Evolutionary conservation across 2,113 vertebrate genomes (phyloP).

Genomic region (Ciconia maguari): DNA sequence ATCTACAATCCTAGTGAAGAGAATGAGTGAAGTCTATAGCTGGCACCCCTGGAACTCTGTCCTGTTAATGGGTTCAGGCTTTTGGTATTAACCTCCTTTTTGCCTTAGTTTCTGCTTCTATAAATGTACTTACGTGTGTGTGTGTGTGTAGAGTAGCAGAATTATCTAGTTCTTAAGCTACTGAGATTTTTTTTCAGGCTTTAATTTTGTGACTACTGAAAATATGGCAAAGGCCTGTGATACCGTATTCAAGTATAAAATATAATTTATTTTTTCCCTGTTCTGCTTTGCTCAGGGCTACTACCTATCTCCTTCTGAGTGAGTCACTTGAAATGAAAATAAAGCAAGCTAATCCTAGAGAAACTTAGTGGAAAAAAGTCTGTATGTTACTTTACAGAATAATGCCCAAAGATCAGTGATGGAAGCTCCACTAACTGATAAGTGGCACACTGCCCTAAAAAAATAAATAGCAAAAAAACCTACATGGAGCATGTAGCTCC

Average conservation of each 20-base stretch:
- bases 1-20: not conserved
- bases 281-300: not conserved
- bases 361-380: not conserved
- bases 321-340: not conserved
- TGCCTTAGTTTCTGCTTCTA: not conserved
- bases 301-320: not conserved
- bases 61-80: not conserved
- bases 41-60: not conserved
- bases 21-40: not conserved
- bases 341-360: not conserved
- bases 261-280: accelerated
- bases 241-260: not conserved
- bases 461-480: not conserved
- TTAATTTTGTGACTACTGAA: not conserved
- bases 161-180: not conserved
- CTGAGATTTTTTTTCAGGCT: not conserved
- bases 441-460: not conserved
- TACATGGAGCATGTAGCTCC: not conserved
- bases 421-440: not conserved
- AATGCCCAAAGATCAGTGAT: not conserved
- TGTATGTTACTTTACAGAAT: not conserved
- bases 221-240: not conserved
- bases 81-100: not conserved
- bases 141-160: not conserved
- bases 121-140: accelerated